phyloP scores from a whole-genome alignment of 2,797 vertebrate genomes.

The Lepus oiostolus region DNA sequence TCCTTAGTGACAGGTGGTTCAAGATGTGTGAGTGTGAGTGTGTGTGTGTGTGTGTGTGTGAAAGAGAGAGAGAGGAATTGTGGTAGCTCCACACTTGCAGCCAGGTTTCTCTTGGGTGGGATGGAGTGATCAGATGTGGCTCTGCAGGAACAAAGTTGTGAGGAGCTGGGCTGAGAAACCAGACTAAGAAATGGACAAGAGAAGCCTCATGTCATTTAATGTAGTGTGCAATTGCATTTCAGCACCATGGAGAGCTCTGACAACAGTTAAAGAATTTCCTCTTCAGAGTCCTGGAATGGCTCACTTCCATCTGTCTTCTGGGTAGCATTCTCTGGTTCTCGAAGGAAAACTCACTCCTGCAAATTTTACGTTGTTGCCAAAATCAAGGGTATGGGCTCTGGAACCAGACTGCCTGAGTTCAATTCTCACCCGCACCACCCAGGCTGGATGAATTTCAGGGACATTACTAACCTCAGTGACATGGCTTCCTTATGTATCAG shows the following conservation, averaged over 20 bases:
- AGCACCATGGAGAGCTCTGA: slow-evolving; percentile 34
- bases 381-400: background rate
- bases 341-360: background rate
- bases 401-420: background rate
- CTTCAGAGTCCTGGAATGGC: background rate
- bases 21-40: background rate
- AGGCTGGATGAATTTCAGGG: background rate
- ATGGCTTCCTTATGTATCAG: background rate
- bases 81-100: background rate
- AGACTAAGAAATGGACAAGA: background rate
- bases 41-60: background rate
- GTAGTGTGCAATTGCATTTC: background rate
- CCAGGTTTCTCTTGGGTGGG: background rate
- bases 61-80: background rate
- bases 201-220: accelerated
- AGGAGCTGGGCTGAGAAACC: background rate
- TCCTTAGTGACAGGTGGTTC: background rate
- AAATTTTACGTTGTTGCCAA: background rate
- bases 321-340: background rate
- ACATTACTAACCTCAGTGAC: background rate
- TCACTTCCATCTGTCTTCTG: background rate
- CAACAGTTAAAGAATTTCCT: background rate
- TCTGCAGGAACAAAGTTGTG: background rate
- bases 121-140: background rate
- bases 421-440: background rate